A percentile compares a stretch with the other conserved stretches of the same genome.
phyloP scores from a whole-genome alignment of 2,888 invertebrate species.

The Rugalucina vietnamica region DNA sequence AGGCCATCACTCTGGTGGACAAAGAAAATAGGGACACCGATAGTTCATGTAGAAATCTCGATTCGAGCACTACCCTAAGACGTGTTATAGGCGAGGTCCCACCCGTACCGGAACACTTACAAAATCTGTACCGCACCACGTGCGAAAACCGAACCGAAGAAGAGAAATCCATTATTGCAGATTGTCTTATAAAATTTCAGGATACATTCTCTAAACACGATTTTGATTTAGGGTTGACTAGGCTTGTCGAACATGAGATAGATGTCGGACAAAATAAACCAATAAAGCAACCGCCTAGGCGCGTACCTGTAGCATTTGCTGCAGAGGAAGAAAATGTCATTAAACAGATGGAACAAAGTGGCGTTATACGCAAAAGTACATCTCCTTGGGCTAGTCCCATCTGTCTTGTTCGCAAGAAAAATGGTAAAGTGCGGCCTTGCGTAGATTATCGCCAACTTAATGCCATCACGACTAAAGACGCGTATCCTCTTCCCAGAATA shows the following conservation, averaged over 20 bases:
- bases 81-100: no score
- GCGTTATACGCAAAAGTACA: neutral
- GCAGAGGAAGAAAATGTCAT: neutral
- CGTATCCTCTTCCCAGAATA: no score
- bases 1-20: no score
- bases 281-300: neutral
- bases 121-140: no score
- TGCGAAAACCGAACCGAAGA: no score
- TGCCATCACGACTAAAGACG: neutral
- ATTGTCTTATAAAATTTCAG: no score
- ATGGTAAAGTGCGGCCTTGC: neutral
- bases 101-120: no score
- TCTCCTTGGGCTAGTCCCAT: neutral
- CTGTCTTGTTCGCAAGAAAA: neutral
- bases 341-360: neutral
- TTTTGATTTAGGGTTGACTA: neutral
- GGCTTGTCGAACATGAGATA: neutral
- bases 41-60: neutral
- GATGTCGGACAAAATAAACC: neutral
- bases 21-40: neutral
- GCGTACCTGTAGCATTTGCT: neutral
- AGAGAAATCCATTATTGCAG: no score
- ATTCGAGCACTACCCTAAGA: neutral
- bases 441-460: neutral
- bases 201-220: neutral